phyloP scores from a whole-genome alignment of 2,113 vertebrate species.

The Chunga burmeisteri region DNA sequence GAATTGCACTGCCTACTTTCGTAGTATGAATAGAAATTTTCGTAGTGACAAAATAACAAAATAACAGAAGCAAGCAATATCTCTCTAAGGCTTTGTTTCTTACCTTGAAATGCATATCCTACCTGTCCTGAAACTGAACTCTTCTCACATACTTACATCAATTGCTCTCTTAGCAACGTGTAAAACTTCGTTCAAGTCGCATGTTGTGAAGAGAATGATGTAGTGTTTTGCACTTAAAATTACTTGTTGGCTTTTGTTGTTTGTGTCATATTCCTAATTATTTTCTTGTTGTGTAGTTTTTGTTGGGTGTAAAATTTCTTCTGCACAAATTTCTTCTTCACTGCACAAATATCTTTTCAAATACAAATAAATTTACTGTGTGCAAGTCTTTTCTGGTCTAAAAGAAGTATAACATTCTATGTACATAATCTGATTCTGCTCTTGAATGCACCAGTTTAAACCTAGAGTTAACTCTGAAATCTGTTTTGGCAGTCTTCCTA shows the following conservation, averaged over 20 bases:
- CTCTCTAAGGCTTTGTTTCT: background rate
- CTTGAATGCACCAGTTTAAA: background rate
- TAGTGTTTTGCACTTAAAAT: background rate
- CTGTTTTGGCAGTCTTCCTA: background rate
- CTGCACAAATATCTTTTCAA: background rate
- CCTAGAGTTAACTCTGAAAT: background rate
- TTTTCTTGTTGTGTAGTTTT: background rate
- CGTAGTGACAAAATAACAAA: background rate
- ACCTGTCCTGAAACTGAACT: background rate
- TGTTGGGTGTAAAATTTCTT: background rate
- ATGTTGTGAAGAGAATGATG: background rate
- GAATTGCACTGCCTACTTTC: background rate
- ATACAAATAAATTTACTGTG: background rate
- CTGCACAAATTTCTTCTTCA: background rate
- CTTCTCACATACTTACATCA: background rate
- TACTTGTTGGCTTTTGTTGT: background rate
- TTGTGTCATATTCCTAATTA: background rate
- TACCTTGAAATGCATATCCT: background rate
- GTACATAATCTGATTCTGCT: background rate
- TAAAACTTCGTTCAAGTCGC: background rate
- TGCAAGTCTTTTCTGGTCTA: background rate
- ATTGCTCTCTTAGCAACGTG: background rate
- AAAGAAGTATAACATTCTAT: background rate
- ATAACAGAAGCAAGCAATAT: background rate
- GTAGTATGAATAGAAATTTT: background rate